Percentiles rank a stretch among this genome's conserved stretches.
Evolutionary conservation across 2,797 vertebrate species (phyloP).

Genomic region (Arnoldichthys spilopterus): DNA sequence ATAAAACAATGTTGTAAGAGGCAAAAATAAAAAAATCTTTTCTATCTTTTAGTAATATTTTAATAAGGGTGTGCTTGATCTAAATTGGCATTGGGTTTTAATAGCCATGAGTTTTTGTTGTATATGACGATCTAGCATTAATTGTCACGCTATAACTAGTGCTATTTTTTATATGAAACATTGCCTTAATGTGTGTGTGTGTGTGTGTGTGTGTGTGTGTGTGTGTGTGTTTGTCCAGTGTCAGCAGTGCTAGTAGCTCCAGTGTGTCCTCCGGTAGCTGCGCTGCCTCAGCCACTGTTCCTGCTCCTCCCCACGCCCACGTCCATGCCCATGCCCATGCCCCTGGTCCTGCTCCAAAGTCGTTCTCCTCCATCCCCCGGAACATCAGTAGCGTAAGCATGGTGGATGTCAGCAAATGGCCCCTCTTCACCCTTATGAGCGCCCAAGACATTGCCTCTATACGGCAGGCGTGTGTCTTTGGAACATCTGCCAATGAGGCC

Average conservation of each 20-base stretch:
- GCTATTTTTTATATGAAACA: background rate
- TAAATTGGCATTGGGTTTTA: no score
- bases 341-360: conserved; percentile 7
- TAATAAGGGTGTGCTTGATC: no score
- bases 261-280: conserved; percentile 9
- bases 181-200: conserved; percentile 2
- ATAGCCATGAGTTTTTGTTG: no score
- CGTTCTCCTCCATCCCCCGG: background rate
- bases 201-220: background rate
- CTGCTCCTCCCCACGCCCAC: background rate
- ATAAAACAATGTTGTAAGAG: no score
- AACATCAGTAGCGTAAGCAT: conserved; percentile 70
- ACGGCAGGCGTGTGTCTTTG: conserved; percentile 90
- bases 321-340: conserved; percentile 12
- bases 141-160: background rate
- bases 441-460: conserved; percentile 85
- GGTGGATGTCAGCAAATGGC: conserved; percentile 96
- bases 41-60: no score
- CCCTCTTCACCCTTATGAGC: conserved; percentile 91
- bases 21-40: no score
- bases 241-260: conserved; percentile 40
- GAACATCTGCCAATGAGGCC: conserved; percentile 91
- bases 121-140: background rate
- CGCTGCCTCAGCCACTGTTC: background rate
- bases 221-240: conserved; percentile 13